A percentile compares a stretch with the other conserved stretches of the same genome.
Evolutionary conservation across 2,888 invertebrate species (phyloP).

Genomic region (Cordilura impudica): DNA sequence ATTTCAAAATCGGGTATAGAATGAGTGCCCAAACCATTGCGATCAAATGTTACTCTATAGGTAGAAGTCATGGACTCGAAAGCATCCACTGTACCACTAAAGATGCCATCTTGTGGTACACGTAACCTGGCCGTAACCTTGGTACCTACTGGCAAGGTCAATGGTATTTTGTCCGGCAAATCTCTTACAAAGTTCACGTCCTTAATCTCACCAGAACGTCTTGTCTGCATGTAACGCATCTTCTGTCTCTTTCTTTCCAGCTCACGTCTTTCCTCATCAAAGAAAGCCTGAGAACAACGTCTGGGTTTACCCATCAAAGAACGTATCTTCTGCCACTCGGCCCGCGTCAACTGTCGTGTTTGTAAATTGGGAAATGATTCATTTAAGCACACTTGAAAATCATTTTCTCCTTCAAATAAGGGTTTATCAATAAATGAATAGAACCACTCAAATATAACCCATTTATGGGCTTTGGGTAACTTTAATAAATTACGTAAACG

Average conservation of each 20-base stretch:
- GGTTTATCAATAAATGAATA: constrained; percentile 98
- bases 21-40: constrained; percentile 94
- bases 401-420: constrained; percentile 96
- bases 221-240: constrained; percentile 94
- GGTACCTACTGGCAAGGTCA: constrained; percentile 95
- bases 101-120: constrained; percentile 96
- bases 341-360: constrained; percentile 88
- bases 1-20: constrained; percentile 98
- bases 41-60: constrained; percentile 96
- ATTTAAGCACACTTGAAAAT: constrained; percentile 91
- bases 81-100: constrained; percentile 95
- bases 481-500: constrained; percentile 94
- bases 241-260: constrained; percentile 93
- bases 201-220: constrained; percentile 87
- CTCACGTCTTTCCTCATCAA: constrained; percentile 95
- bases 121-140: constrained; percentile 91
- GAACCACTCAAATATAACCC: constrained; percentile 99
- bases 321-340: constrained; percentile 97
- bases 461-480: constrained; percentile 98
- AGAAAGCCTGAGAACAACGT: constrained; percentile 95
- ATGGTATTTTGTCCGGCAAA: constrained; percentile 94
- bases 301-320: constrained; percentile 98
- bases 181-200: constrained; percentile 88
- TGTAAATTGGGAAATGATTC: constrained; percentile 96
- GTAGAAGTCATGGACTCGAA: constrained; percentile 96